Base-by-base conservation (phyloP, 1,140 invertebrate genomes). In the Muscidifurax raptorellus region DNA sequence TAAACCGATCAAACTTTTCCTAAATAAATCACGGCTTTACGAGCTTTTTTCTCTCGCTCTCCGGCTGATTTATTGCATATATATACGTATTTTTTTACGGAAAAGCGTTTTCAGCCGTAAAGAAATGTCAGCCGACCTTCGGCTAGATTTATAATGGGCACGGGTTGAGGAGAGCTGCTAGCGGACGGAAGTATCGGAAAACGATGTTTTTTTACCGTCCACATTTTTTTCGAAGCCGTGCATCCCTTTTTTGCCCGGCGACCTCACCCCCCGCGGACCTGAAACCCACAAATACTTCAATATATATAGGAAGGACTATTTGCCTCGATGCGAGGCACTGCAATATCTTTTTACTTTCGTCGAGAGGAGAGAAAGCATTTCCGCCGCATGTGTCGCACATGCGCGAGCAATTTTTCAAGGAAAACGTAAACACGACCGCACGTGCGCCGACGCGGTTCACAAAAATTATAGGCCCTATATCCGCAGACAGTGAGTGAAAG, bases 301-400 rank as follows among this genome's bases (percentile, higher is more conserved):
- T 59, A 47, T 13, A 40, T 40, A 40, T 78, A 25, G 25, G 15
- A 69, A 47, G 74, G 27, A 44, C 75, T 32, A 77, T 75, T 80
- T 82, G 12, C 69, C 27, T 27, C 67, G 36, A n/a, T n/a, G n/a
- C n/a, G n/a, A n/a, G n/a, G n/a, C n/a, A 27, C 28, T 30, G 25
- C 71, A 30, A 32, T 28, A 28, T 72, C 25, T 30, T 13, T 22
- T 3, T 30, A 72, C 28, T 72, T 81, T 59, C 40, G 40, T 67
- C n/a, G 18, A 0, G 44, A 82, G 52, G 28, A 25, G 69, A 40
- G 77, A 74, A 66, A 75, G 67, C 76, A 86, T 87, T 87, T 88
- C 88, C 87, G 87, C 77, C 9, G 32, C 87, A 88, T 88, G 87
- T 89, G 88, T 80, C 74, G 64, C 83, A 84, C 86, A 88, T 83